Evolutionary conservation across 2,113 vertebrate species (phyloP), one percentile per base, ranked within the genome.

Genomic region (Gobius niger): DNA sequence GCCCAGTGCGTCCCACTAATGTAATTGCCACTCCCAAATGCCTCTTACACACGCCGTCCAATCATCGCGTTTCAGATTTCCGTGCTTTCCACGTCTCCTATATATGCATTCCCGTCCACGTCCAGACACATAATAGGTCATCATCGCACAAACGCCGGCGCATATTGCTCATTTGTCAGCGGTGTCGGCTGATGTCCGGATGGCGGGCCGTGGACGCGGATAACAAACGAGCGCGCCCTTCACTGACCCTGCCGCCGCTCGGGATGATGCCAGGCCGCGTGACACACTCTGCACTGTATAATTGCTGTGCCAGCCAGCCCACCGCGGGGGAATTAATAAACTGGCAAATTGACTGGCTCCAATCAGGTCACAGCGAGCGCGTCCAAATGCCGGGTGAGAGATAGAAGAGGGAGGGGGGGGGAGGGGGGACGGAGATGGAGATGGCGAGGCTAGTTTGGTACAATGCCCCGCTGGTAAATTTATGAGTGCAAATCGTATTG

Each of bases 291-390:
- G 10, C 77, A 83, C 66, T 70, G 68, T 86, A 84, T 86, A 90
- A 88, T 90, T 85, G 85, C 87, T 88, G 84, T 56, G 69, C 77
- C 82, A 24, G 44, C 18, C 65, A 24, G 44, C 18, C 65, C 73
- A 73, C 86, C 19, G 15, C 44, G 0, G 82, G 82, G 85, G 85
- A 85, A 84, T 88, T 87, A 85, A 91, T 89, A 85, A 88, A 87
- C 67, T 73, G 75, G 79, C 80, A 83, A 85, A 87, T 88, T 85
- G 87, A 88, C 85, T 83, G 75, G 67, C 83, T 88, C 67, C 78
- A 82, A 77, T 82, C 81, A 65, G 88, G 87, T 84, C 83, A 85
- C 81, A 77, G 86, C 70, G 74, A 80, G 72, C 83, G 82, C 82
- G 52, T 82, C 70, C 72, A 82, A 84, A 79, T 82, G 84, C 84